These are phyloP conservation scores for Dryobota labecula DNA, from an alignment of 2,888 invertebrate species.

Conservation along the genomic window DNA sequence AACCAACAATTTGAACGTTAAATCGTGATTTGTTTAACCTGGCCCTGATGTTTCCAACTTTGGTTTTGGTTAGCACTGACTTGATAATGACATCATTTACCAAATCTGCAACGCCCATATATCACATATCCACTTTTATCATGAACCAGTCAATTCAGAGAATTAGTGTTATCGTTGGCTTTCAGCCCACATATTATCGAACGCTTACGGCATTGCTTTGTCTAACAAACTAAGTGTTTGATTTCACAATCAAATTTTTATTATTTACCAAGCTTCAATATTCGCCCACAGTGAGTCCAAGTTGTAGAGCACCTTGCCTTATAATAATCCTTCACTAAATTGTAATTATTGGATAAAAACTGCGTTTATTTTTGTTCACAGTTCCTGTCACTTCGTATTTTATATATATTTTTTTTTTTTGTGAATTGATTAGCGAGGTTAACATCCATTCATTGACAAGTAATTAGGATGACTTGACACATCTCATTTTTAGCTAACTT, in stretches of 20 bases:
- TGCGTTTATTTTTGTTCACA: constrained; percentile 11
- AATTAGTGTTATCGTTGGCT: constrained; percentile 54
- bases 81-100: constrained; percentile 68
- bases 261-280: constrained; percentile 53
- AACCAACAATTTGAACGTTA: not conserved
- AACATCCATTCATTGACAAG: constrained; percentile 32
- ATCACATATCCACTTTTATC: constrained; percentile 61
- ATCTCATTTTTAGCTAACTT: not conserved
- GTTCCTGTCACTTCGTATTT: constrained; percentile 41
- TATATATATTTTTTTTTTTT: constrained; percentile 40
- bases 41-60: constrained; percentile 69
- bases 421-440: constrained; percentile 26
- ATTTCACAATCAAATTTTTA: constrained; percentile 61
- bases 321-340: constrained; percentile 42
- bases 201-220: constrained; percentile 57
- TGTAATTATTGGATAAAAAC: constrained; percentile 36
- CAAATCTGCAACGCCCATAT: constrained; percentile 55
- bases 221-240: constrained; percentile 54
- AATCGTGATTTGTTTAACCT: constrained; percentile 17
- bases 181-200: constrained; percentile 63
- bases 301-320: constrained; percentile 41
- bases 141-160: constrained; percentile 54
- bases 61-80: constrained; percentile 43
- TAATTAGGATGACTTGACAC: constrained; percentile 21
- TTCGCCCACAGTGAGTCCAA: constrained; percentile 51